Percentiles rank a stretch among this genome's conserved stretches.
Conservation (phyloP, 2,113 vertebrate genomes). For the human (Homo sapiens) region GRCh38 chr6:14132501-14133000, state of each 20-base stretch:
- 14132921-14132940: accelerated
- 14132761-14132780: neutral
- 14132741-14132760: neutral
- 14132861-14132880: neutral
- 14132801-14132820: neutral
- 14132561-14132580: neutral
- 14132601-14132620: neutral
- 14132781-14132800: neutral
- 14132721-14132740: neutral
- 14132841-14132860: neutral
- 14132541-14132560: neutral
- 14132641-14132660: accelerated
- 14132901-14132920: accelerated
- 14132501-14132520: accelerated
- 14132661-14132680: neutral
- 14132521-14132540: neutral
- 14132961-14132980: neutral
- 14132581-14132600: accelerated
- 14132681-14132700: neutral
- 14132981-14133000: neutral
- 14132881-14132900: neutral
- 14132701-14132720: neutral
- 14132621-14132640: neutral
- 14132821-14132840: neutral
- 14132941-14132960: accelerated